A percentile compares a stretch with the other conserved stretches of the same genome.
phyloP scores from a whole-genome alignment of 1,140 invertebrate genomes.

The Ceratosolen solmsi region DNA sequence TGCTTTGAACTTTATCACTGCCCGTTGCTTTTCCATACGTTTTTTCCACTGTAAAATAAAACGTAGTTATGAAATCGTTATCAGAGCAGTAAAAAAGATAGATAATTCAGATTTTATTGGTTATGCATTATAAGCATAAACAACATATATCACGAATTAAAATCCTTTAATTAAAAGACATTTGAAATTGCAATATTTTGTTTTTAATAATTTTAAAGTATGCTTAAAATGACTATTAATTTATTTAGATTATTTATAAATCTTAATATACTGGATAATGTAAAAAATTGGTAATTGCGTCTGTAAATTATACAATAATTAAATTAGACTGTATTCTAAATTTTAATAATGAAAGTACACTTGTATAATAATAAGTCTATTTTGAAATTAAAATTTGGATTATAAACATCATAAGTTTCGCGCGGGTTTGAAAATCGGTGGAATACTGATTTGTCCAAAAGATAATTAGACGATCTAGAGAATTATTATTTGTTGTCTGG shows the following conservation, averaged over 20 bases:
- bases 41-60: constrained; percentile 78
- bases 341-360: neutral
- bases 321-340: neutral
- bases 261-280: neutral
- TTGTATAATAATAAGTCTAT: neutral
- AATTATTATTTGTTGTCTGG: neutral
- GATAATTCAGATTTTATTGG: constrained; percentile 19
- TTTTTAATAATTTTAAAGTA: neutral
- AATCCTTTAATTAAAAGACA: neutral
- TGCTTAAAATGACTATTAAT: neutral
- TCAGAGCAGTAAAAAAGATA: neutral
- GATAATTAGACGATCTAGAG: neutral
- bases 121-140: neutral
- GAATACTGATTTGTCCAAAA: neutral
- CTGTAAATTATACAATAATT: neutral
- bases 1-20: constrained; percentile 80
- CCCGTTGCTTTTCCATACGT: constrained; percentile 79
- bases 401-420: neutral
- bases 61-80: constrained; percentile 17
- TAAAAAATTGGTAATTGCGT: neutral
- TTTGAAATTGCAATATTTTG: neutral
- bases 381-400: neutral
- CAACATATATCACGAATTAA: neutral
- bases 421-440: neutral
- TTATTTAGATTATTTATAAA: neutral